phyloP scores from a whole-genome alignment of 2,113 vertebrate genomes.

The Morone saxatilis region DNA sequence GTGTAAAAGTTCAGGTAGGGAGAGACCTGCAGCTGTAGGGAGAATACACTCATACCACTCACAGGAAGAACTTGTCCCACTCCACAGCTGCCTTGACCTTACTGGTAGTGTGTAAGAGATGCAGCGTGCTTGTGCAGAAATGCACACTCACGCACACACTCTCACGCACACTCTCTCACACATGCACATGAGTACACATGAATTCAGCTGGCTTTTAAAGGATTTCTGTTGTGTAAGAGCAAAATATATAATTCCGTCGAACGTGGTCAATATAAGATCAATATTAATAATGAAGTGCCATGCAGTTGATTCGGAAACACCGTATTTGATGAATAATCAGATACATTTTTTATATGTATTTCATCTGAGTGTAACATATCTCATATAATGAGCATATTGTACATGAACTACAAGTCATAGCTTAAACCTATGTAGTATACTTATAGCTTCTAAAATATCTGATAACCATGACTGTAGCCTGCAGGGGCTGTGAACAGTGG shows the following conservation, averaged over 20 bases:
- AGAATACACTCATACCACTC: conserved; percentile 34
- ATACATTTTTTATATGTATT: not conserved
- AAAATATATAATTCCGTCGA: conserved; percentile 19
- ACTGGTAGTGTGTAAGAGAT: conserved; percentile 1
- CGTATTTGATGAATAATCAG: conserved; percentile 3
- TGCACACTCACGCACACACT: not conserved
- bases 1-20: conserved; percentile 63
- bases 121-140: not conserved
- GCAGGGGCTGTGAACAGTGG: not conserved
- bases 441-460: not conserved
- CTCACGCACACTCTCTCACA: not conserved
- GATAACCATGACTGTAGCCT: not conserved
- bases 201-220: conserved; percentile 8
- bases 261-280: conserved; percentile 18
- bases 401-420: conserved; percentile 10
- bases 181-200: not conserved
- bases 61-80: conserved; percentile 36
- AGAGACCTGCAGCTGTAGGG: conserved; percentile 57
- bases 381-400: not conserved
- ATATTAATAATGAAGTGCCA: not conserved
- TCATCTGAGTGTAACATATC: not conserved
- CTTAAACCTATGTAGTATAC: not conserved
- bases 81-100: conserved; percentile 43
- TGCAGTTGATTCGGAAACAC: not conserved
- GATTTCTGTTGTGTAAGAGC: not conserved